These are phyloP conservation scores for Phanerotoma sp. DNA, from an alignment of 2,888 invertebrate species.

Conservation along the genomic window DNA sequence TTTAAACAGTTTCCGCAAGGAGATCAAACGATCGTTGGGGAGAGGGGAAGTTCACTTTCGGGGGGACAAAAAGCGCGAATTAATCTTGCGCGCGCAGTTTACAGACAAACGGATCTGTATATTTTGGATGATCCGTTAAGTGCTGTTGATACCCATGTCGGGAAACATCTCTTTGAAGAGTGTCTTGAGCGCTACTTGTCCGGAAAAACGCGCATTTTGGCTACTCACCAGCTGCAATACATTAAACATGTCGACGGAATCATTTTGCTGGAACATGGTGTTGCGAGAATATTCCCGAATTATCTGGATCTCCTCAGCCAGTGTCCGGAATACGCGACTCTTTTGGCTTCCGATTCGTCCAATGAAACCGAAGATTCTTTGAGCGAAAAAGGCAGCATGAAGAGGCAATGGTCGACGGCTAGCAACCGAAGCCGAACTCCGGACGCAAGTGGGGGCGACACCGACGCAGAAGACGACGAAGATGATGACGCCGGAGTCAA, in stretches of 20 bases:
- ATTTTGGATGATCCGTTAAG: slow-evolving; percentile 75
- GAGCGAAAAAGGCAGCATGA: slow-evolving; percentile 33
- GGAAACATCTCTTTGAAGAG: slow-evolving; percentile 73
- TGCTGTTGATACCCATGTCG: slow-evolving; percentile 75
- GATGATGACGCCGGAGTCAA: slow-evolving; percentile 44
- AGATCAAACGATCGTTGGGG: slow-evolving; percentile 71
- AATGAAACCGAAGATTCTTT: slow-evolving; percentile 38
- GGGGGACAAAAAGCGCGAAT: slow-evolving; percentile 75
- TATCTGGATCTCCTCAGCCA: slow-evolving; percentile 46
- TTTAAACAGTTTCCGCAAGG: slow-evolving; percentile 67
- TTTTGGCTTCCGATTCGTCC: slow-evolving; percentile 41
- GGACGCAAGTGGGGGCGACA: slow-evolving; percentile 43
- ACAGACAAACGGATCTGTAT: slow-evolving; percentile 67
- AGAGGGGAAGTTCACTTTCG: slow-evolving; percentile 70
- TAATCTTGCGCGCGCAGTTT: slow-evolving; percentile 64
- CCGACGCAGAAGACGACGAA: slow-evolving; percentile 46
- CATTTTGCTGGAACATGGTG: slow-evolving; percentile 50
- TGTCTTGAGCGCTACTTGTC: slow-evolving; percentile 68
- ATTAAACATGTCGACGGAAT: slow-evolving; percentile 59
- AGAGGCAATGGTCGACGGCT: slow-evolving; percentile 48
- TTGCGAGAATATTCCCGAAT: slow-evolving; percentile 38
- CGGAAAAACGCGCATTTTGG: slow-evolving; percentile 72
- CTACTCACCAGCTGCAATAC: slow-evolving; percentile 76
- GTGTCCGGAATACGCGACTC: slow-evolving; percentile 45
- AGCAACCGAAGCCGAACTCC: slow-evolving; percentile 52